These are phyloP conservation scores for Aphodius granarius DNA, from an alignment of 2,888 invertebrate genomes.

Conservation along the genomic window DNA sequence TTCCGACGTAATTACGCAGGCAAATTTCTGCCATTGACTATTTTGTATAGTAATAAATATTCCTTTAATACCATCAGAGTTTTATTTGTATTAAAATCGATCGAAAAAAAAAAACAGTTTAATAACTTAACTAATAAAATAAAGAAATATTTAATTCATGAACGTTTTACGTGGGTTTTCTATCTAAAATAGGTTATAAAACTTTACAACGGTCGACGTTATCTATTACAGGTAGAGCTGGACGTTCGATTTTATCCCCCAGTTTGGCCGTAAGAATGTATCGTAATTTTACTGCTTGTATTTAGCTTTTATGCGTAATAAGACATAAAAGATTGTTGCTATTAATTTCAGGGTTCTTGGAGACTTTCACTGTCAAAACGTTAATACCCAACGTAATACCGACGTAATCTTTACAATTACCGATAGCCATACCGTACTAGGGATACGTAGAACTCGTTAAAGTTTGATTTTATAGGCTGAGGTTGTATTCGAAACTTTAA, in stretches of 20 bases:
- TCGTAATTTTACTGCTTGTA: not conserved
- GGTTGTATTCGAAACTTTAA: not conserved
- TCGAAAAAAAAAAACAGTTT: no score
- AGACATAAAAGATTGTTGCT: not conserved
- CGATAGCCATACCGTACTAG: not conserved
- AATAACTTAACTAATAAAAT: not conserved
- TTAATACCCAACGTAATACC: no score
- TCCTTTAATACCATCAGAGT: no score
- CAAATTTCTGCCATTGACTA: no score
- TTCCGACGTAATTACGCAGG: not conserved
- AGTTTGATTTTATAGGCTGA: not conserved
- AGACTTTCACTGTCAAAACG: not conserved
- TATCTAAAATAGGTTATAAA: not conserved
- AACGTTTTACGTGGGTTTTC: not conserved
- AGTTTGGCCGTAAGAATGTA: not conserved
- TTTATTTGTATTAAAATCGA: no score
- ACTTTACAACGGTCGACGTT: not conserved
- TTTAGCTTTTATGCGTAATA: not conserved
- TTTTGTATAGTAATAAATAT: no score
- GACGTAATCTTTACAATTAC: not conserved
- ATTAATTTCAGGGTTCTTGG: not conserved
- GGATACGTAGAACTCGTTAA: not conserved
- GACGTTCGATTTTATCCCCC: not conserved
- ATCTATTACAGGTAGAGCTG: not conserved
- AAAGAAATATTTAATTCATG: not conserved